Base-by-base conservation (phyloP, 2,113 vertebrate genomes). In the Athene cunicularia region DNA sequence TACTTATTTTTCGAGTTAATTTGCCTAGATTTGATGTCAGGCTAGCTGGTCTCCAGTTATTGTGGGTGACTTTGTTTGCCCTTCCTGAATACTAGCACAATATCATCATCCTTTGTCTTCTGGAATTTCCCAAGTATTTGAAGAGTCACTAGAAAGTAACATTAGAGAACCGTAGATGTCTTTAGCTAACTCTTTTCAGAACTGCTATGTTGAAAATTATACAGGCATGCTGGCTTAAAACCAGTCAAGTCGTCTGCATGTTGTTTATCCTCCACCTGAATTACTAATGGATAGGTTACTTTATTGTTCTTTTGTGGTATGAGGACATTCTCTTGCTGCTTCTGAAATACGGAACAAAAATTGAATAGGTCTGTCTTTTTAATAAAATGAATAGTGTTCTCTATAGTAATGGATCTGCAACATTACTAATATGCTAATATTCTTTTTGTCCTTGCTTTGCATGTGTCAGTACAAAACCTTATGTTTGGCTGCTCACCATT, bases 71-170 rank as follows among this genome's bases (percentile, higher is more conserved):
- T 86, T 79, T 39, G 17, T 66, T 93, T 90, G 66, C 33, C 33
- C 21, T 83, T 92, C 49, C 77, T 86, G 71, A 64, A 80, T 45
- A 53, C 63, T 53, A 71, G 63, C 12, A 58, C 41, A 81, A 3
- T 63, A 14, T 68, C 70, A 47, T 67, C 64, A 79, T 85, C 62
- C 49, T 86, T 88, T 86, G 60, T 68, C 56, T 82, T 67, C 30
- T 95, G 92, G 74, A 90, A 72, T 92, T 95, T 86, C 62, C 67
- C 66, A 16, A 43, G 15, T 80, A 35, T 82, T 93, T 85, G 74
- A 63, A 75, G 60, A 33, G 66, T 82, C 20, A 30, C 58, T 88
- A 60, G 43, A 63, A 91, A 79, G n/a, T 91, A 59, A 30, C 30
- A 80, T 81, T 64, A 81, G 52, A 49, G 56, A 94, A 67, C 12